Base-by-base conservation (phyloP, 2,113 vertebrate genomes). In the Dryoscopus gambensis region DNA sequence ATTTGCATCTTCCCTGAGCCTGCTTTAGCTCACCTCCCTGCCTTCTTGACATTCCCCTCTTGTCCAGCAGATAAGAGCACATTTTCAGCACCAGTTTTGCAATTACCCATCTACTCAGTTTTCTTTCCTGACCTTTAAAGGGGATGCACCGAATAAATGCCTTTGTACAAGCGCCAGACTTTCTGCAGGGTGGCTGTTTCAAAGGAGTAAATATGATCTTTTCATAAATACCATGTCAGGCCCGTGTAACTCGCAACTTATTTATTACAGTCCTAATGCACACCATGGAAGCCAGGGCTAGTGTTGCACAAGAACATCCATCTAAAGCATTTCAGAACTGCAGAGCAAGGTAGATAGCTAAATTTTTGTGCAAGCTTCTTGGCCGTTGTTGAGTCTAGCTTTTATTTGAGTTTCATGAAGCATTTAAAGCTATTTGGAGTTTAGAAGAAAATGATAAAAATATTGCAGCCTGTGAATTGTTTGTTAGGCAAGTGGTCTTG, bases 41-140 rank as follows among this genome's bases (percentile, higher is more conserved):
- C 81, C 84, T 79, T 90, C 87, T 87, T 81, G 39, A 71, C 96
- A 94, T 95, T 92, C 90, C 46, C 70, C 25, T 92, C 83, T 80
- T 78, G 90, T 78, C 39, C 83, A 87, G 67, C 37, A 97, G 97
- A 97, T 97, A 97, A 97, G 95, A 88, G 28, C 74, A 71, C 60
- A 76, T 90, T 96, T 95, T 81, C 91, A 94, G 84, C 77, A 90
- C 63, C 62, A 75, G 85, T 95, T 94, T 90, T 96, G 95, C 91
- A 97, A 96, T 96, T 93, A 87, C 59, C 92, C 57, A 76, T 89
- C 94, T 84, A 90, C 93, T 95, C 76, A 60, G 74, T 52, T 97
- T 95, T 94, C 95, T 94, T 91, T 93, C 90, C 79, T 95, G 93
- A 95, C 95, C 95, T 97, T 97, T 97, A 95, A 95, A 96, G 85